Percentiles rank a stretch among this genome's conserved stretches.
Conservation (phyloP, 2,888 invertebrate genomes). For the Stictocephala bisonia region DNA sequence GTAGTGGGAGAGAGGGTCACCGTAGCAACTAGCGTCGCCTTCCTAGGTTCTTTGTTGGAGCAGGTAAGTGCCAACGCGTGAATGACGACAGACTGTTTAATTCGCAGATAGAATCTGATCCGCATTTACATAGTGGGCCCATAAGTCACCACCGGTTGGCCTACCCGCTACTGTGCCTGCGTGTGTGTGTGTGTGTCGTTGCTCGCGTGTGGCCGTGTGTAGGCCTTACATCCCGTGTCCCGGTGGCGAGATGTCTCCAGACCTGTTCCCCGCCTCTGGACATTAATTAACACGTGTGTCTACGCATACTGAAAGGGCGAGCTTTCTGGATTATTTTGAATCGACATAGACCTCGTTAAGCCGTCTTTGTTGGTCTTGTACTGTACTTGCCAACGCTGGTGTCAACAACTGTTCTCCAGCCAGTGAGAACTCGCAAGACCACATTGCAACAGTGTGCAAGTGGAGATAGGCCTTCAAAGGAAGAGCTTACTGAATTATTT, state of each 20-base stretch:
- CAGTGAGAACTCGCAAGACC: no score
- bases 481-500: conserved; percentile 6
- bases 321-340: conserved; percentile 5
- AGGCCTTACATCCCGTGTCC: background rate
- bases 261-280: conserved; percentile 6
- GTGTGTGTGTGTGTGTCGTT: background rate
- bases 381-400: background rate
- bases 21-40: no score
- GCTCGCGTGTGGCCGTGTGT: background rate
- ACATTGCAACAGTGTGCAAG: no score
- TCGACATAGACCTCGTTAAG: background rate
- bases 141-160: conserved; percentile 31
- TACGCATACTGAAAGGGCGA: conserved; percentile 21
- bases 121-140: conserved; percentile 27
- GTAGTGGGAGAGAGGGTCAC: no score
- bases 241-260: conserved; percentile 2
- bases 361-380: background rate
- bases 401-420: no score
- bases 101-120: conserved; percentile 21
- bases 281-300: conserved; percentile 31
- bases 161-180: background rate
- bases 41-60: background rate
- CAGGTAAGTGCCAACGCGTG: background rate
- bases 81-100: conserved; percentile 37
- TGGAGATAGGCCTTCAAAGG: no score